Conservation (phyloP, 2,888 invertebrate species). For the Vannuccia rotundouncinata region DNA sequence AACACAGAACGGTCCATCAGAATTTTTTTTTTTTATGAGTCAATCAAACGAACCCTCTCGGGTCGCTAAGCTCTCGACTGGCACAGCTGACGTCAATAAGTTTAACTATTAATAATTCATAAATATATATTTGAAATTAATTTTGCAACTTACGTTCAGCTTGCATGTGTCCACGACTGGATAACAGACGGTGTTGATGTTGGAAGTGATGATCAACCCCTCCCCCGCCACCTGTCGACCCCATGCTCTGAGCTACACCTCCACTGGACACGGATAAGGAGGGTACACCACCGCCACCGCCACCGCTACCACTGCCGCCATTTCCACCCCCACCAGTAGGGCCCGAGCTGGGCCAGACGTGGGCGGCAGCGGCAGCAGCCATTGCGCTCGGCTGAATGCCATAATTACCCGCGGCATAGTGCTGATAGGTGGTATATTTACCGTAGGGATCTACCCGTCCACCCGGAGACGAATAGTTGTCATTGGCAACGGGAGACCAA, state of each 20-base stretch:
- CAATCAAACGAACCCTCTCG: too few relatives aligned
- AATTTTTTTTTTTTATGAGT: too few relatives aligned
- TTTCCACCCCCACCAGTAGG: neutral
- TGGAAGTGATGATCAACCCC: constrained; percentile 1
- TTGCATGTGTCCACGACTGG: neutral
- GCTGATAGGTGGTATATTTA: neutral
- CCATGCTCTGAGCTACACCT: neutral
- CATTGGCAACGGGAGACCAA: constrained; percentile 5
- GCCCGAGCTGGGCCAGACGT: neutral
- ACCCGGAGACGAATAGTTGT: neutral
- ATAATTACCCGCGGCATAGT: neutral
- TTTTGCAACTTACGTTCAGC: neutral
- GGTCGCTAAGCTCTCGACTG: too few relatives aligned
- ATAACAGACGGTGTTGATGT: neutral
- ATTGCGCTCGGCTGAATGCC: neutral
- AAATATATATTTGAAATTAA: too few relatives aligned
- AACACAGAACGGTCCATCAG: too few relatives aligned
- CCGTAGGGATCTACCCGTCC: neutral
- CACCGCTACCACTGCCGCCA: neutral
- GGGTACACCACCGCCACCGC: neutral
- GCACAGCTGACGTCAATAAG: too few relatives aligned
- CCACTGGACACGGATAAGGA: neutral
- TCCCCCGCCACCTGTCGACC: neutral
- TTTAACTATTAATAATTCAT: too few relatives aligned
- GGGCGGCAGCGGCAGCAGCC: constrained; percentile 13